Evolutionary conservation across 2,888 invertebrate species (phyloP), one percentile per base, ranked within the genome.

Genomic region (Aphelenchoides bicaudatus): DNA sequence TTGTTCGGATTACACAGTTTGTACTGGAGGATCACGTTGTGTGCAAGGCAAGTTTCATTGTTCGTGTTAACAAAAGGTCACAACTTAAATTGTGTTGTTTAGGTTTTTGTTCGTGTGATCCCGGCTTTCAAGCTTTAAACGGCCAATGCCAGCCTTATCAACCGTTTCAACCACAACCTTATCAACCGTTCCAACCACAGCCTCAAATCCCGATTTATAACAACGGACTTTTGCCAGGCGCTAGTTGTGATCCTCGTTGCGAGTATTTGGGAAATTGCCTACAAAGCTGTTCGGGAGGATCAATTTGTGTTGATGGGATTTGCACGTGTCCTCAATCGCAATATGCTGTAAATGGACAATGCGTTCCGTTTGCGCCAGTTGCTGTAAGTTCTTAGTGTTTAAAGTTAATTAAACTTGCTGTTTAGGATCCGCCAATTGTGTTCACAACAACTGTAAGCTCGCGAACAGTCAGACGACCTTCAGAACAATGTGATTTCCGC

Each of bases 261-360:
- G 61, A 68, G 21, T 70, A 39, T 55, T 65, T 56, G 23, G 59
- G 55, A 19, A 54, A 50, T 8, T 66, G 66, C 29, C 29, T 29
- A 10, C 58, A 49, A 34, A 60, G 62, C 23, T 74, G 74, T 39
- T 57, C 61, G 31, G 74, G 75, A 19, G 73, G 74, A 23, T 73
- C 75, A 3, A 34, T 62, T 8, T 78, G 78, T 54, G 63, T 63
- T 23, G 67, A 72, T 10, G 64, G 67, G 1, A 29, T 72, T 1
- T 77, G 77, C 46, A 66, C 71, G 0, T 77, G 77, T 48, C 70
- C 73, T 1, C 63, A 67, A 19, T 71, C 72, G 19, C 47, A 61
- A 27, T 39, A 62, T 25, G 50, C 56, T 5, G 28, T 49, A 10
- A 31, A 51, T 6, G 69, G 70, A 2, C 38, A 31, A n/a, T 65